These are phyloP conservation scores for Acestrorhynchus altus DNA, from an alignment of 2,797 vertebrate species.

Conservation along the genomic window DNA sequence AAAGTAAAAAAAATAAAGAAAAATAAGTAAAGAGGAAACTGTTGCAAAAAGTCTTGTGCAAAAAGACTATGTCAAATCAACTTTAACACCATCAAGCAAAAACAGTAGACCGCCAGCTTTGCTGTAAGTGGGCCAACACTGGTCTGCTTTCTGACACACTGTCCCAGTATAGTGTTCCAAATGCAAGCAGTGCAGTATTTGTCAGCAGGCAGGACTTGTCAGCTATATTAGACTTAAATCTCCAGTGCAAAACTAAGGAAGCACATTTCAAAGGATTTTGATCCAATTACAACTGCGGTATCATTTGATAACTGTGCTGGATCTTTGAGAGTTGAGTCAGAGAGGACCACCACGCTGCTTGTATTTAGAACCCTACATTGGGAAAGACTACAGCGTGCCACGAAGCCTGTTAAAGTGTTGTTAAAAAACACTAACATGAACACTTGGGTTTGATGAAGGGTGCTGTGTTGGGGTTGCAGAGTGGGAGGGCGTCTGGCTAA, in stretches of 20 bases:
- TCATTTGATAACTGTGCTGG: not conserved
- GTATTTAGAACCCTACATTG: not conserved
- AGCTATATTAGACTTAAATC: not conserved
- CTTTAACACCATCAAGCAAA: too few species aligned
- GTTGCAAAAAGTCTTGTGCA: too few species aligned
- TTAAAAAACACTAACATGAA: slow-evolving; percentile 32
- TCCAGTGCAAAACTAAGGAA: not conserved
- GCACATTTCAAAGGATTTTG: too few species aligned
- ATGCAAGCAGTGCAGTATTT: too few species aligned
- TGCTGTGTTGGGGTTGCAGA: slow-evolving; percentile 22
- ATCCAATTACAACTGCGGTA: not conserved
- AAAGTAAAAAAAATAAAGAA: too few species aligned
- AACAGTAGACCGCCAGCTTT: too few species aligned
- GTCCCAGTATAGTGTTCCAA: too few species aligned
- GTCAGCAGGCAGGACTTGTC: not conserved
- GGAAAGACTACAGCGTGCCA: not conserved
- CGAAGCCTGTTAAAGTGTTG: not conserved
- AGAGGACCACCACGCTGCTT: not conserved
- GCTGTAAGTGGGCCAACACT: too few species aligned
- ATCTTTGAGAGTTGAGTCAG: not conserved
- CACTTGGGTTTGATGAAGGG: slow-evolving; percentile 14
- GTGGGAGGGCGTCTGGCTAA: slow-evolving; percentile 18
- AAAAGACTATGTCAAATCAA: too few species aligned
- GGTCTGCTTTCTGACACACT: too few species aligned
- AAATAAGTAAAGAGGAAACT: too few species aligned